Conservation (phyloP, 1,140 invertebrate genomes). For the Idris sp. region DNA sequence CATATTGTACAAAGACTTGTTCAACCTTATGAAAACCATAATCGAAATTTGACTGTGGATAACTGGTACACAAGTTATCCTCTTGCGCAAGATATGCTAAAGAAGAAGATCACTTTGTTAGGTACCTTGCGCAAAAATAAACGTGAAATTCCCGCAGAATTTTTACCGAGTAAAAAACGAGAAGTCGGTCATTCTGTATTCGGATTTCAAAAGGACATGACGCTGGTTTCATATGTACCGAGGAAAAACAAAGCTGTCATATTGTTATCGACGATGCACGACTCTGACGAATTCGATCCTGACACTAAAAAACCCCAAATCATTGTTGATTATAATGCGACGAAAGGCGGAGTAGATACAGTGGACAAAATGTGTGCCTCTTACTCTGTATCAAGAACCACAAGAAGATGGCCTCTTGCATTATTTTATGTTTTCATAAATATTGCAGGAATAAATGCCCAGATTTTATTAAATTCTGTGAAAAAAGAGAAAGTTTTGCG, state of each 20-base stretch:
- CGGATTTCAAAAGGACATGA: slow-evolving; percentile 3
- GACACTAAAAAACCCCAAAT: slow-evolving; percentile 19
- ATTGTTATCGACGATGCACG: slow-evolving; percentile 28
- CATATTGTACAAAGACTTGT: slow-evolving; percentile 30
- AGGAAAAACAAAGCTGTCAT: slow-evolving; percentile 8
- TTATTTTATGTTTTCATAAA: slow-evolving; percentile 20
- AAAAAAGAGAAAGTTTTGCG: neutral
- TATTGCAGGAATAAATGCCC: slow-evolving; percentile 13
- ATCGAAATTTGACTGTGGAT: slow-evolving; percentile 29
- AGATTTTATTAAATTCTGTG: slow-evolving; percentile 10
- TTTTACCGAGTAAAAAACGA: neutral
- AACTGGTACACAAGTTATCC: slow-evolving; percentile 31
- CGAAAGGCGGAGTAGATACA: slow-evolving; percentile 20
- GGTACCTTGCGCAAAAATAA: slow-evolving; percentile 3
- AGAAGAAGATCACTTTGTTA: neutral
- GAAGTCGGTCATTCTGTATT: neutral
- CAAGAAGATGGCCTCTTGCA: slow-evolving; percentile 10
- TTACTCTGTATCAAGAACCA: slow-evolving; percentile 17
- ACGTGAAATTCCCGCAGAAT: neutral
- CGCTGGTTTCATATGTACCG: slow-evolving; percentile 9
- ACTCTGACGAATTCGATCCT: slow-evolving; percentile 1
- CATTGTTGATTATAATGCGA: slow-evolving; percentile 16
- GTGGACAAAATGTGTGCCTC: slow-evolving; percentile 10
- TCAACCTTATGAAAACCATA: slow-evolving; percentile 13
- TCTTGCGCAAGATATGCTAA: neutral